These are phyloP conservation scores for Equus przewalskii DNA, from an alignment of 2,113 vertebrate species.

Conservation along the genomic window DNA sequence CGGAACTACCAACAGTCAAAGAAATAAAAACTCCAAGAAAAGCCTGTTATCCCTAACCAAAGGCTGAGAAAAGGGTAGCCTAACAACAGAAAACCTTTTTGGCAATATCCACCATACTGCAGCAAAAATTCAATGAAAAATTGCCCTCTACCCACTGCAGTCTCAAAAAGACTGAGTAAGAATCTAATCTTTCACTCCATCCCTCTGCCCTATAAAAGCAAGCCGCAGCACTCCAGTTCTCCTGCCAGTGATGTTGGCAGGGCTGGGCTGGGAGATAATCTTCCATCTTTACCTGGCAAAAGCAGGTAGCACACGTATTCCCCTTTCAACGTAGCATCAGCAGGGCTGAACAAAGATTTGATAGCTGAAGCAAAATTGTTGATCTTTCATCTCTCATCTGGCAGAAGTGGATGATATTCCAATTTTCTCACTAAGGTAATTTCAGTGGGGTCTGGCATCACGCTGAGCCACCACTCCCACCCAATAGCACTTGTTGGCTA, in stretches of 20 bases:
- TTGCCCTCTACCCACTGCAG: background rate
- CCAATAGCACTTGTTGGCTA: background rate
- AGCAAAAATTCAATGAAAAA: background rate
- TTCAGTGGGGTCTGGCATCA: background rate
- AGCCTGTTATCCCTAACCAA: background rate
- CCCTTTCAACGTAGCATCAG: background rate
- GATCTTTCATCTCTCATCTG: background rate
- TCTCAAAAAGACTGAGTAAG: background rate
- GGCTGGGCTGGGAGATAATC: background rate
- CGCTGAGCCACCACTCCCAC: background rate
- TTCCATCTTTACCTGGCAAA: background rate
- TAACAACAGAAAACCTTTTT: background rate
- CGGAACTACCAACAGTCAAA: background rate
- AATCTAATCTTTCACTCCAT: background rate
- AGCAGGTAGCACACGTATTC: background rate
- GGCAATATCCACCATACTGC: background rate
- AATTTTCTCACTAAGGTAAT: background rate
- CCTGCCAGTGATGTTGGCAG: background rate
- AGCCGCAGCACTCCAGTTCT: background rate
- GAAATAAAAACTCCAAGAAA: background rate
- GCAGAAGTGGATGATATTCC: background rate
- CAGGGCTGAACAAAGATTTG: background rate
- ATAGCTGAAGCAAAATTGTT: background rate
- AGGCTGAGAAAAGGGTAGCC: background rate
- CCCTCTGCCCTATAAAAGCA: background rate